phyloP scores from a whole-genome alignment of 1,140 invertebrate genomes.

The Pinna nobilis region DNA sequence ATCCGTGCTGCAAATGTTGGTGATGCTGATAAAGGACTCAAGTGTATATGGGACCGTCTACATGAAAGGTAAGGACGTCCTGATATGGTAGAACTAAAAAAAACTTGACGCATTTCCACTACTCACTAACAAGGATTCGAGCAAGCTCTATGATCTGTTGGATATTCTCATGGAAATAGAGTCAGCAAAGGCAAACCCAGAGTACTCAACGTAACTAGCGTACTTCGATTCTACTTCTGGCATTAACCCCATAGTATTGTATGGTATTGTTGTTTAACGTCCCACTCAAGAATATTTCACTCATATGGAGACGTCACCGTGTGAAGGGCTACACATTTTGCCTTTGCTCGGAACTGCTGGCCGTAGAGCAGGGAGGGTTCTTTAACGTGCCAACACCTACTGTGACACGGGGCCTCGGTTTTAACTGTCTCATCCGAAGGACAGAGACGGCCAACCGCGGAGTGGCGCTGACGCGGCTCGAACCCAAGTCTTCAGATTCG shows the following conservation, averaged over 20 bases:
- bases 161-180: constrained; percentile 42
- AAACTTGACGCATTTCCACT: constrained; percentile 39
- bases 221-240: constrained; percentile 44
- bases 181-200: constrained; percentile 25
- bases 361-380: too few relatives aligned
- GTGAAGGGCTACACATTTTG: too few relatives aligned
- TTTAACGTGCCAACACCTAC: too few relatives aligned
- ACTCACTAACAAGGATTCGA: constrained; percentile 33
- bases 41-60: constrained; percentile 27
- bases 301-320: too few relatives aligned
- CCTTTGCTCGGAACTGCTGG: too few relatives aligned
- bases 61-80: constrained; percentile 45
- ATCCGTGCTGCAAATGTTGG: constrained; percentile 24
- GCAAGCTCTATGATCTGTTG: constrained; percentile 41
- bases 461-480: too few relatives aligned
- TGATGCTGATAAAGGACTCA: constrained; percentile 15
- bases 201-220: constrained; percentile 24
- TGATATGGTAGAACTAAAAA: constrained; percentile 31
- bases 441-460: too few relatives aligned
- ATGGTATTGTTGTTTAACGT: too few relatives aligned
- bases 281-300: too few relatives aligned
- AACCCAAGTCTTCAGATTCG: too few relatives aligned
- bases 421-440: too few relatives aligned
- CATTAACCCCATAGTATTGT: constrained; percentile 33
- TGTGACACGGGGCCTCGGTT: too few relatives aligned